Conservation (phyloP, 1,140 invertebrate genomes). For the Hestina assimilis region DNA sequence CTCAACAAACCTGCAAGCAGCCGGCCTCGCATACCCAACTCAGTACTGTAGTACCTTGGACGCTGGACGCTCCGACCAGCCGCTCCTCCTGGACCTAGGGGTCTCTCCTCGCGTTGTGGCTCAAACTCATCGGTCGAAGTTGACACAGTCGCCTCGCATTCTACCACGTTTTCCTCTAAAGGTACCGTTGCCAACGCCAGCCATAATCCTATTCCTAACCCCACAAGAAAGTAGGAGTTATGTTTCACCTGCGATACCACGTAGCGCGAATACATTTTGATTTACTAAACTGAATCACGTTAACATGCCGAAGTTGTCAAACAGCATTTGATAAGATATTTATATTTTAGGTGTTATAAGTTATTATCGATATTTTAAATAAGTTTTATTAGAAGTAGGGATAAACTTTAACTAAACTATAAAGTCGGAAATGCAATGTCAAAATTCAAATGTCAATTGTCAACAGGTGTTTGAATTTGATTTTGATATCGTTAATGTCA, state of each 20-base stretch:
- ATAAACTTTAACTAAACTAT: too few species aligned
- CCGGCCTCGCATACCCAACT: conserved; percentile 87
- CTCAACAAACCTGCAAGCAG: conserved; percentile 84
- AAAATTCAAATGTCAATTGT: too few species aligned
- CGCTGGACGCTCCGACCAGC: conserved; percentile 80
- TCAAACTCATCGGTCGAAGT: conserved; percentile 55
- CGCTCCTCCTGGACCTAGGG: conserved; percentile 42
- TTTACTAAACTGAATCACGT: background rate
- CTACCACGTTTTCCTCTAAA: conserved; percentile 45
- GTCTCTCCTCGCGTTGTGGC: conserved; percentile 57
- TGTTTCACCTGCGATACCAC: conserved; percentile 71
- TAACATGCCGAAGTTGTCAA: background rate
- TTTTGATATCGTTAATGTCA: too few species aligned
- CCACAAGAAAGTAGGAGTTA: conserved; percentile 71
- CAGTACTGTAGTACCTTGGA: conserved; percentile 94
- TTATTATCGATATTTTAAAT: too few species aligned
- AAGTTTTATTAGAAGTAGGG: too few species aligned
- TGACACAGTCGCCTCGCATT: conserved; percentile 24
- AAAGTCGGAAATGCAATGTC: too few species aligned
- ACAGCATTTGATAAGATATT: background rate
- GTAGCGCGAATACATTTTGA: conserved; percentile 59
- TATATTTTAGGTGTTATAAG: too few species aligned
- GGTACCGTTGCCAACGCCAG: conserved; percentile 59
- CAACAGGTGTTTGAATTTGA: too few species aligned
- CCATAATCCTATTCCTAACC: conserved; percentile 61